These are phyloP conservation scores for Callimico goeldii DNA, from an alignment of 2,797 vertebrate species.

Conservation along the genomic window DNA sequence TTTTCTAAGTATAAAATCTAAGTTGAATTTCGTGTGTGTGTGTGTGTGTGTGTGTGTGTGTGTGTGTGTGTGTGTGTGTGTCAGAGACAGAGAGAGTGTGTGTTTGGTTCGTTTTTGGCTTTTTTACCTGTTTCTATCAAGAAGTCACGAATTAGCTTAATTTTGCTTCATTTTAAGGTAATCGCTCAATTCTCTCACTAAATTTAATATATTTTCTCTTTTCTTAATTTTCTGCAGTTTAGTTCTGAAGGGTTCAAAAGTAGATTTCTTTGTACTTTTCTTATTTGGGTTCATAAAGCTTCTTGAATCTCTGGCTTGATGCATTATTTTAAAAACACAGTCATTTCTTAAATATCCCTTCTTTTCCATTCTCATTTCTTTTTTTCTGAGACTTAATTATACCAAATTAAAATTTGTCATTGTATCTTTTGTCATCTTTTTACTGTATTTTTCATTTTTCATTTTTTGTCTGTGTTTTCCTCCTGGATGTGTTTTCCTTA, in stretches of 20 bases:
- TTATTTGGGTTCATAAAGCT: background rate
- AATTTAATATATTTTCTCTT: background rate
- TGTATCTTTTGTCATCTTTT: background rate
- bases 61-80: no score
- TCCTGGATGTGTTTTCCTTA: background rate
- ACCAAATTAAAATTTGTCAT: background rate
- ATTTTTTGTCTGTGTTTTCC: background rate
- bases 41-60: no score
- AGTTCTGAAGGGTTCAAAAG: background rate
- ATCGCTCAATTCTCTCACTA: background rate
- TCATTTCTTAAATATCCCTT: background rate
- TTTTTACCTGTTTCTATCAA: background rate
- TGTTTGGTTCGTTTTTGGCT: background rate
- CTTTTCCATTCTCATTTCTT: background rate
- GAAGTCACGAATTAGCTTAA: background rate
- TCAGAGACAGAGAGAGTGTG: no score
- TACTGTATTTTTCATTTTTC: background rate
- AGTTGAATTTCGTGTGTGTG: background rate
- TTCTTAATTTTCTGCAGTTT: background rate
- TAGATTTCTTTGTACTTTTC: background rate
- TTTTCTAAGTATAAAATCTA: background rate
- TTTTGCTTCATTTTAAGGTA: background rate
- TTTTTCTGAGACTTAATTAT: background rate
- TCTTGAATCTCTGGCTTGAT: background rate
- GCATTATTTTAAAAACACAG: background rate